These are phyloP conservation scores for Petrolisthes manimaculis DNA, from an alignment of 2,888 invertebrate genomes.

Conservation along the genomic window DNA sequence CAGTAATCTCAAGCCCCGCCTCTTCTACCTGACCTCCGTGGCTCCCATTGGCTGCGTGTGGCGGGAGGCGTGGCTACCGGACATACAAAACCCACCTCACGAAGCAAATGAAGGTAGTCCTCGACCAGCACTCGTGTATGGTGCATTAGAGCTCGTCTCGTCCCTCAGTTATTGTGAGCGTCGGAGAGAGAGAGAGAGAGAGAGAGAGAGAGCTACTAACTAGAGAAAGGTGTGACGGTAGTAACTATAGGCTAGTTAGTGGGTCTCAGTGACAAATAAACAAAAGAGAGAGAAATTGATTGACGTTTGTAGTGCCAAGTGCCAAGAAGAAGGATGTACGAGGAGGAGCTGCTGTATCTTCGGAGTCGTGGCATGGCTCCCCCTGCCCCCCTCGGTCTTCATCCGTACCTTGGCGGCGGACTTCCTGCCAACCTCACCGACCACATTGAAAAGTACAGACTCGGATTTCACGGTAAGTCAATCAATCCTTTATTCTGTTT, in stretches of 20 bases:
- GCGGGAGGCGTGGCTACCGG: conserved; percentile 30
- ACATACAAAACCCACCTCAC: conserved; percentile 52
- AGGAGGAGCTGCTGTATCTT: conserved; percentile 56
- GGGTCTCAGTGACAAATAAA: neutral
- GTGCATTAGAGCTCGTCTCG: conserved; percentile 17
- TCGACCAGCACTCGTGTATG: conserved; percentile 44
- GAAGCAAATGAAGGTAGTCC: conserved; percentile 40
- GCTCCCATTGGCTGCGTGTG: conserved; percentile 14
- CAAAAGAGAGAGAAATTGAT: conserved; percentile 5
- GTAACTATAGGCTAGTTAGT: conserved; percentile 37
- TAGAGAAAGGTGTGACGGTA: neutral
- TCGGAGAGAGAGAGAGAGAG: neutral
- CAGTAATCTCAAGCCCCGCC: neutral
- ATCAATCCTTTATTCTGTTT: no score
- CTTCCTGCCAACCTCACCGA: conserved; percentile 58
- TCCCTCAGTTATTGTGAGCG: conserved; percentile 11
- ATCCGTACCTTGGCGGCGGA: conserved; percentile 55
- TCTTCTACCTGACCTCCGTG: neutral
- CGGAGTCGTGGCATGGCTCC: conserved; percentile 56
- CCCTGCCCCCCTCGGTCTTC: conserved; percentile 43
- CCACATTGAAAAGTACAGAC: conserved; percentile 58
- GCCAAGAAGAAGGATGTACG: conserved; percentile 50
- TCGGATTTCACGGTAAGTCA: conserved; percentile 55
- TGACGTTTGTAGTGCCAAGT: neutral
- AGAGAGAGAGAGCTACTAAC: no score